These are phyloP conservation scores for Lates japonicus DNA, from an alignment of 2,797 vertebrate species.

Conservation along the genomic window DNA sequence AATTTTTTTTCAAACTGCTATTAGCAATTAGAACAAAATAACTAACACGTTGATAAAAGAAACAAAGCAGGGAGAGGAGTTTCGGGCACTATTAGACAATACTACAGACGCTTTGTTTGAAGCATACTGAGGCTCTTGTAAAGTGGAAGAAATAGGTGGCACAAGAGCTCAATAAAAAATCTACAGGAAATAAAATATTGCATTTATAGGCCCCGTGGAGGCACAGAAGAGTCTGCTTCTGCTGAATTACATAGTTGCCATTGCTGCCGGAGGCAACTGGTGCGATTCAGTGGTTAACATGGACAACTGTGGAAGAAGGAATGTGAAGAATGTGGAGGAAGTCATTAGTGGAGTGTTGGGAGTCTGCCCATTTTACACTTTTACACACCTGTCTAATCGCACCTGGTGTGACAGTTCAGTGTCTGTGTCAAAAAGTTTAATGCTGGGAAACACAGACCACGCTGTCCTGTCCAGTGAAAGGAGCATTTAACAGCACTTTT, in stretches of 20 bases:
- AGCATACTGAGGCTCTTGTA: too few species aligned
- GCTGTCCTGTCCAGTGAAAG: neutral
- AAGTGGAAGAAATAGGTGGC: neutral
- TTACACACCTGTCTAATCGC: neutral
- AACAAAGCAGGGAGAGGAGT: neutral
- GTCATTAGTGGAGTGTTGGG: neutral
- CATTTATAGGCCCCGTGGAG: neutral
- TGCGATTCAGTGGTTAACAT: neutral
- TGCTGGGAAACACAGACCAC: neutral
- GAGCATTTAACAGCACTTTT: neutral
- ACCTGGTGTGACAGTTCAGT: neutral
- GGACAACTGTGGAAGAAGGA: neutral
- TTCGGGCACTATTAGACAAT: neutral
- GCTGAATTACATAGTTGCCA: too few species aligned
- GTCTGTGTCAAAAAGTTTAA: neutral
- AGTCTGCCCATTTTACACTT: neutral
- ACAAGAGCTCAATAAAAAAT: neutral
- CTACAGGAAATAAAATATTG: neutral
- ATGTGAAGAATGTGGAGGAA: neutral
- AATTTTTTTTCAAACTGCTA: neutral
- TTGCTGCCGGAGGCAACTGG: neutral
- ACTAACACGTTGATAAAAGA: neutral
- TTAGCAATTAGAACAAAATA: neutral
- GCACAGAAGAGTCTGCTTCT: too few species aligned
- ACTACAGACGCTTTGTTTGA: too few species aligned